Conservation (phyloP, 2,888 invertebrate genomes). For the Sturmia bella region DNA sequence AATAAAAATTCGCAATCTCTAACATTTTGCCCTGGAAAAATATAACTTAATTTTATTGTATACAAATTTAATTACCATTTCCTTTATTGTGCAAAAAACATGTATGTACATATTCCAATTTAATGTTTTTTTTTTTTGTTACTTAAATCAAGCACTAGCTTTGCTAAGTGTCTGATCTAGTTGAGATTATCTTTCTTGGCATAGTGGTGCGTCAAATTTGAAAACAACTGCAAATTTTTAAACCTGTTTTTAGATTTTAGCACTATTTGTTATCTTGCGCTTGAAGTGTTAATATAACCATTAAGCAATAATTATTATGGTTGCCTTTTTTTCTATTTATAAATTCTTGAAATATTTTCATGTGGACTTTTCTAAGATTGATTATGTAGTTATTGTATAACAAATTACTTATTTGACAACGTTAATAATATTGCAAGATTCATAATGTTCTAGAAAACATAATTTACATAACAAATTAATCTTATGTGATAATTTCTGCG, state of each 20-base stretch:
- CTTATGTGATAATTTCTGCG: not conserved
- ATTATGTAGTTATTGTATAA: conserved; percentile 19
- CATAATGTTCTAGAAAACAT: not conserved
- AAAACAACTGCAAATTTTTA: conserved; percentile 2
- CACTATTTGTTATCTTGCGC: conserved; percentile 2
- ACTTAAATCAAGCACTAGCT: not conserved
- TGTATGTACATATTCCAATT: not conserved
- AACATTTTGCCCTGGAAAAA: no score
- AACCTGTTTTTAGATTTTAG: conserved; percentile 42
- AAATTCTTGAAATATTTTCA: conserved; percentile 44
- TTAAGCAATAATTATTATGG: conserved; percentile 69
- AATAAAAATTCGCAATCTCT: no score
- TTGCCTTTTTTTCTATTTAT: conserved; percentile 23
- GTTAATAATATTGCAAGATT: not conserved
- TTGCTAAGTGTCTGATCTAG: conserved; percentile 24
- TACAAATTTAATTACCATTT: conserved; percentile 24
- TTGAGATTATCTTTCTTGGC: conserved; percentile 32
- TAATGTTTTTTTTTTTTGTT: not conserved
- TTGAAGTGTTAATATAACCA: conserved; percentile 69
- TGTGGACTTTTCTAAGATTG: conserved; percentile 38
- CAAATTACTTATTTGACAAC: not conserved
- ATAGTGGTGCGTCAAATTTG: conserved; percentile 6
- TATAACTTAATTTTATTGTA: no score
- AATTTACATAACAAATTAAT: conserved; percentile 17
- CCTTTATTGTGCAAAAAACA: conserved; percentile 21